phyloP scores from a whole-genome alignment of 2,888 invertebrate species.

The Sphinx pinastri region DNA sequence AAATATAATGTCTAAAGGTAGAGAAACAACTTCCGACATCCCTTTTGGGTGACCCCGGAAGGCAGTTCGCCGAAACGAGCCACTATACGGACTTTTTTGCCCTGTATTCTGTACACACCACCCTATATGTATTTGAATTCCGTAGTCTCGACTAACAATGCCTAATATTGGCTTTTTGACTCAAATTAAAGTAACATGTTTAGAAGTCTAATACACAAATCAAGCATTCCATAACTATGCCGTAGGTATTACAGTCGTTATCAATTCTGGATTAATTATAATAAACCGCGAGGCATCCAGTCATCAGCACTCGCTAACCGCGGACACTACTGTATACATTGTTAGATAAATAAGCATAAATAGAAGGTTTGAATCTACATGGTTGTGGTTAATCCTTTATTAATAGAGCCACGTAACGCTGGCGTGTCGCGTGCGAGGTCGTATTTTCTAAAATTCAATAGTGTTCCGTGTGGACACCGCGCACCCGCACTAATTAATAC shows the following conservation, averaged over 20 bases:
- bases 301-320: background rate
- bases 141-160: too few relatives aligned
- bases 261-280: background rate
- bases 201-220: background rate
- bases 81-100: too few relatives aligned
- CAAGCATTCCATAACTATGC: background rate
- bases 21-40: too few relatives aligned
- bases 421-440: slow-evolving; percentile 45
- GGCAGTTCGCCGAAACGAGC: too few relatives aligned
- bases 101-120: too few relatives aligned
- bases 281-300: slow-evolving; percentile 4
- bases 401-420: slow-evolving; percentile 10
- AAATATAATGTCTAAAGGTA: too few relatives aligned
- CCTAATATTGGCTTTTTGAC: too few relatives aligned
- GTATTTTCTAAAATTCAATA: slow-evolving; percentile 46
- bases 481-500: slow-evolving; percentile 60
- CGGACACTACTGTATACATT: background rate
- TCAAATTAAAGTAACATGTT: background rate
- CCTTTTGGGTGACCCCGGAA: too few relatives aligned
- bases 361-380: slow-evolving; percentile 11
- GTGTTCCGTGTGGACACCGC: background rate
- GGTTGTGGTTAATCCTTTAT: slow-evolving; percentile 8
- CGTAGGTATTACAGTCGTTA: background rate
- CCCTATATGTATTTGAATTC: too few relatives aligned
- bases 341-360: slow-evolving; percentile 2